Conservation (phyloP, 2,113 vertebrate genomes). For the Ramphastos sulfuratus region DNA sequence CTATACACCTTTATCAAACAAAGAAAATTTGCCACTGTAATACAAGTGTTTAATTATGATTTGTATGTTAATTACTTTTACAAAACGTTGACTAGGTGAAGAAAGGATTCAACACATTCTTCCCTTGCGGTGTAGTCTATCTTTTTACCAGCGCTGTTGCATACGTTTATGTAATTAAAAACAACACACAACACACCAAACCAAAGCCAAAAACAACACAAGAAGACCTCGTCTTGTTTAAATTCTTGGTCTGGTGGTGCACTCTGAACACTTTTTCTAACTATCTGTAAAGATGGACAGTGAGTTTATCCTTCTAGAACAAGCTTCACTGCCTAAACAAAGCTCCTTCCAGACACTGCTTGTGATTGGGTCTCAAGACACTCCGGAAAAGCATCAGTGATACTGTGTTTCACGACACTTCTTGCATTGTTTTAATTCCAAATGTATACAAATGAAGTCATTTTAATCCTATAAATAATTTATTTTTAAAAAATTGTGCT, state of each 20-base stretch:
- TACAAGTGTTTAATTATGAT: constrained; percentile 45
- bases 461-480: constrained; percentile 89
- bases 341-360: constrained; percentile 68
- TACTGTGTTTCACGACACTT: constrained; percentile 68
- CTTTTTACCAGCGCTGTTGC: constrained; percentile 37
- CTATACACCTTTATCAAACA: constrained; percentile 39
- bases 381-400: constrained; percentile 70
- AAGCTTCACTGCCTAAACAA: constrained; percentile 52
- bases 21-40: constrained; percentile 11
- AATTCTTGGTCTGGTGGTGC: constrained; percentile 33
- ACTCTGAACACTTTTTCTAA: constrained; percentile 33
- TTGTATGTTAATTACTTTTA: constrained; percentile 4
- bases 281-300: constrained; percentile 42
- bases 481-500: constrained; percentile 87
- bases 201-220: neutral
- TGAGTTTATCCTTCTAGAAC: constrained; percentile 53
- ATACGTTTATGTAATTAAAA: constrained; percentile 36
- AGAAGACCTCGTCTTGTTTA: constrained; percentile 36
- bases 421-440: constrained; percentile 83
- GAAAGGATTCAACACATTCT: constrained; percentile 27
- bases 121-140: constrained; percentile 27
- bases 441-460: constrained; percentile 88
- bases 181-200: neutral
- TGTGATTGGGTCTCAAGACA: constrained; percentile 59
- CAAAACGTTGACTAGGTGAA: constrained; percentile 31